Evolutionary conservation across 1,140 invertebrate species (phyloP), one percentile per base, ranked within the genome.

Genomic region (Sitodiplosis mosellana): DNA sequence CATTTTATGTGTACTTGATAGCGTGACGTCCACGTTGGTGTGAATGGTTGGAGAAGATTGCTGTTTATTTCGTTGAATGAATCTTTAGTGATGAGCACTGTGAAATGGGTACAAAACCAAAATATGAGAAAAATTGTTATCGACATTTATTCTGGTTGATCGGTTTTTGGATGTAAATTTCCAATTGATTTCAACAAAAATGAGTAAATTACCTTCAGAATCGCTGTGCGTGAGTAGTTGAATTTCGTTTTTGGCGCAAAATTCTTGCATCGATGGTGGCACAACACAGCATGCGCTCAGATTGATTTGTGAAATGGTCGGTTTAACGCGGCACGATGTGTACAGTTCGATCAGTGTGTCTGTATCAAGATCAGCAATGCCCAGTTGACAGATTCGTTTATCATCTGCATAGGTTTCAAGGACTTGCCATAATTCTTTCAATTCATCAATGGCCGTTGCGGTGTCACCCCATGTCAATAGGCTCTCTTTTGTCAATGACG

Each of bases 141-240:
- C 37, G 37, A 40, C 37, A 40, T 36, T 10, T 36, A 10, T 36
- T 36, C 34, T 36, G 8, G 34, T 8, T 36, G 34, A 36, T 10
- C 34, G 8, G 8, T 36, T 36, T 36, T 36, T 36, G 34, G 34
- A 36, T 8, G 34, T 36, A 8, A 36, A 36, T n/a, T n/a, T 36
- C 34, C 8, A 36, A 36, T 8, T 40, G 37, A 15, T 40, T 40
- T 40, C 3, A 40, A n/a, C 12, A 5, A 40, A 40, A 40, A 6
- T 40, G 14, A 40, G 14, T 40, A 47, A 62, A 66, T 71, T 68
- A 88, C 90, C 81, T 61, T 75, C 75, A 3, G 91, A 86, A 70
- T 98, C 94, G 61, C 83, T 92, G 63, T 98, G 93, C 1, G 93
- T 97, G 5, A 97, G 70, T 18, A 99, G 69, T 58, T 96, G 90